Evolutionary conservation across 2,888 invertebrate species (phyloP).

Genomic region (Antheraea yamamai): DNA sequence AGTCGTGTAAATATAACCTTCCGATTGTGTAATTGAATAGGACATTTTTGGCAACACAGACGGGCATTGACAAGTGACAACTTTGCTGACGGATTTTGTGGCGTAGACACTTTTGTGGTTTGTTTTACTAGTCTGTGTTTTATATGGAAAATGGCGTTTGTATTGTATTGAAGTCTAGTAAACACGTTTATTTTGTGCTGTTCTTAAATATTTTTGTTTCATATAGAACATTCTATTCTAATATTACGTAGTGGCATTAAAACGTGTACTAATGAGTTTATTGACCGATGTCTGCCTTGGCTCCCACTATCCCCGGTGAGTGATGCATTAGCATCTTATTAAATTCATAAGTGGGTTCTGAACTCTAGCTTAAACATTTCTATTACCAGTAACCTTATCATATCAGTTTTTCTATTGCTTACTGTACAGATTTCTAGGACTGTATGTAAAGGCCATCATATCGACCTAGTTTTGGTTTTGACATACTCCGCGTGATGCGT

Average conservation of each 20-base stretch:
- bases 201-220: slow-evolving; percentile 37
- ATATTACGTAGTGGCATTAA: slow-evolving; percentile 53
- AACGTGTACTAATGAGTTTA: slow-evolving; percentile 78
- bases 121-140: slow-evolving; percentile 26
- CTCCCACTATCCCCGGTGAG: slow-evolving; percentile 80
- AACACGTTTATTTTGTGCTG: slow-evolving; percentile 60
- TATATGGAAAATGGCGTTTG: slow-evolving; percentile 73
- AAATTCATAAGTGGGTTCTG: neutral
- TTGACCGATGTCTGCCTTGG: slow-evolving; percentile 82
- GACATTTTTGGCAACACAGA: neutral
- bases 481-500: slow-evolving; percentile 78
- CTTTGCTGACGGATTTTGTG: slow-evolving; percentile 26
- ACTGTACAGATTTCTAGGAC: slow-evolving; percentile 13
- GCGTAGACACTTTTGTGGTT: slow-evolving; percentile 23
- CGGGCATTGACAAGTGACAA: neutral
- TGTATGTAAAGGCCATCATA: slow-evolving; percentile 28
- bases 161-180: slow-evolving; percentile 71
- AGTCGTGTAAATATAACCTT: neutral
- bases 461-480: slow-evolving; percentile 74
- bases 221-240: slow-evolving; percentile 38
- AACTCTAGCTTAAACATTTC: neutral
- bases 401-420: neutral
- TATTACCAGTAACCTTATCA: neutral
- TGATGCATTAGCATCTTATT: slow-evolving; percentile 34
- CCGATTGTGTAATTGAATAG: neutral